phyloP scores from a whole-genome alignment of 2,113 vertebrate species.

The Chroicocephalus ridibundus region DNA sequence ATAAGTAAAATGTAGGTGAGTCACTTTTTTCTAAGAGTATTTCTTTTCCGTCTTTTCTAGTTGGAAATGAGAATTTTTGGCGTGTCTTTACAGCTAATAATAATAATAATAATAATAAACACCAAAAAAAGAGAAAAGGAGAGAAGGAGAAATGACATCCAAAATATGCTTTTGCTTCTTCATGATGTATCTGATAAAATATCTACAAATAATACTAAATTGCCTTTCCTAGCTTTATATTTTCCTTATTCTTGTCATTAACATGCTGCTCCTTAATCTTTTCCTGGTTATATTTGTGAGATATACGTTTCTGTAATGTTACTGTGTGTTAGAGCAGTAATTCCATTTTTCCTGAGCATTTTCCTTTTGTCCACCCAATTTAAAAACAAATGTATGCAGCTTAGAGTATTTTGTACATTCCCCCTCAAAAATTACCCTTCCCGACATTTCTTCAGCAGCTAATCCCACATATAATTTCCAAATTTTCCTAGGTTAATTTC shows the following conservation, averaged over 20 bases:
- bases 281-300: conserved; percentile 37
- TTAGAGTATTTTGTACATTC: conserved; percentile 49
- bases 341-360: conserved; percentile 42
- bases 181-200: conserved; percentile 71
- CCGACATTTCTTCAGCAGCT: conserved; percentile 40
- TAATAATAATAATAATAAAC: background rate
- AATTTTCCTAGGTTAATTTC: conserved; percentile 42
- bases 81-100: background rate
- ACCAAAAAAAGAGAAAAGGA: background rate
- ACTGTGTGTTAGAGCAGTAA: conserved; percentile 40
- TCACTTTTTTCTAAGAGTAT: background rate
- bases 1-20: background rate
- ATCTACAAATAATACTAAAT: background rate
- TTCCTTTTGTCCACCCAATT: conserved; percentile 64
- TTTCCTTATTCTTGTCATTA: conserved; percentile 48
- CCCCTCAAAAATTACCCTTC: conserved; percentile 36
- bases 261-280: conserved; percentile 51
- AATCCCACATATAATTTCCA: conserved; percentile 42
- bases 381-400: conserved; percentile 66
- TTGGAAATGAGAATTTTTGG: background rate
- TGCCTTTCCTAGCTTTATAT: conserved; percentile 42
- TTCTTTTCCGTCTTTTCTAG: background rate
- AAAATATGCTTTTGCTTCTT: background rate
- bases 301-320: background rate
- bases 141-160: background rate